A percentile compares a stretch with the other conserved stretches of the same genome.
These are phyloP conservation scores for Acanthacorydalis orientalis DNA, from an alignment of 2,888 invertebrate species.

Conservation along the genomic window DNA sequence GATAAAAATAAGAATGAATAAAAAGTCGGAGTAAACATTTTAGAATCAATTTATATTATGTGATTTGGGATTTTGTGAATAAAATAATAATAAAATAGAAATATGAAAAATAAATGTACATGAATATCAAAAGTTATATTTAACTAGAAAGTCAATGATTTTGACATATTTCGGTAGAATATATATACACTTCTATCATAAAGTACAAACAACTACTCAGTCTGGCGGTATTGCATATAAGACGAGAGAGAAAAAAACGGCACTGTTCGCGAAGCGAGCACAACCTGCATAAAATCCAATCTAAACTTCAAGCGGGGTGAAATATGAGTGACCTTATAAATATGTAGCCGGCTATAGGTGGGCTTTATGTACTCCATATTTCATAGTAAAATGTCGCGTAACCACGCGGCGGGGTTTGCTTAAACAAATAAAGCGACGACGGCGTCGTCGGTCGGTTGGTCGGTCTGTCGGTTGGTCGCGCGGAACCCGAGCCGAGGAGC, in stretches of 20 bases:
- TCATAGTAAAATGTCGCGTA: conserved; percentile 7
- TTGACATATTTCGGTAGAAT: no score
- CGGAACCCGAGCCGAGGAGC: background rate
- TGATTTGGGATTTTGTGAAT: no score
- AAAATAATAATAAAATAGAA: no score
- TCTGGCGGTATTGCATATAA: no score
- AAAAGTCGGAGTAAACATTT: no score
- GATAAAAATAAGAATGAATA: no score
- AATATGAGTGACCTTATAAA: conserved; percentile 29
- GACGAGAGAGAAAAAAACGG: background rate
- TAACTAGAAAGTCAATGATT: no score
- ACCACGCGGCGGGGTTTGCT: conserved; percentile 4
- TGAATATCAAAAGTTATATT: no score
- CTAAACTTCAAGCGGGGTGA: conserved; percentile 28
- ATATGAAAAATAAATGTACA: no score
- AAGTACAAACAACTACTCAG: no score
- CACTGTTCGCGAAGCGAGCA: background rate
- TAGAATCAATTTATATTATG: no score
- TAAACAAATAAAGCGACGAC: conserved; percentile 1
- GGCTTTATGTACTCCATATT: conserved; percentile 5
- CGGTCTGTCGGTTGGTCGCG: background rate
- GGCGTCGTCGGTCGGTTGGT: background rate
- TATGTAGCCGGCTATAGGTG: conserved; percentile 17
- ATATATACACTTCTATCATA: no score
- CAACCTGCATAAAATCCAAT: conserved; percentile 24